These are phyloP conservation scores for Nephrotoma flavescens DNA, from an alignment of 2,888 invertebrate species.

Conservation along the genomic window DNA sequence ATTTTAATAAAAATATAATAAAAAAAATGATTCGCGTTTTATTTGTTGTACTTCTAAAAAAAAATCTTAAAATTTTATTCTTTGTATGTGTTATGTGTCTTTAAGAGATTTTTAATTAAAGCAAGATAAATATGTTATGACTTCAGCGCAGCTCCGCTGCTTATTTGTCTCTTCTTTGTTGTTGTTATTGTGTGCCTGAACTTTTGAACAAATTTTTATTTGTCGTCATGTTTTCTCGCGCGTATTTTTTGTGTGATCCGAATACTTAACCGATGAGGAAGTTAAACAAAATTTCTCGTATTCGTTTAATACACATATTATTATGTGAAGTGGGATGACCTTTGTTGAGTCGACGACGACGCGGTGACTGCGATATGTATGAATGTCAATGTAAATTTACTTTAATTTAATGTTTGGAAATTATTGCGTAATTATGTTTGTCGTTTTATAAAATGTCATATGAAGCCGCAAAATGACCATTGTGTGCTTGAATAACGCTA, in stretches of 20 bases:
- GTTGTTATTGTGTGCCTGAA: neutral
- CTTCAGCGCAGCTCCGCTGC: neutral
- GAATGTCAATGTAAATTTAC: neutral
- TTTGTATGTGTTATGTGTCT: neutral
- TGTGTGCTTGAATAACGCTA: neutral
- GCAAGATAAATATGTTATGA: neutral
- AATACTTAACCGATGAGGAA: neutral
- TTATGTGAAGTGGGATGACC: neutral
- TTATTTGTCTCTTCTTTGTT: neutral
- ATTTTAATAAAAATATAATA: neutral
- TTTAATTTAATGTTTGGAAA: neutral
- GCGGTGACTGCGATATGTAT: neutral
- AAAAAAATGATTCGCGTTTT: neutral
- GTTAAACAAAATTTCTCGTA: neutral
- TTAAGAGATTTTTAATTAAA: neutral
- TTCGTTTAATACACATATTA: neutral
- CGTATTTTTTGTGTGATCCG: neutral
- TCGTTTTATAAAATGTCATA: neutral
- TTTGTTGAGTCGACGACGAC: neutral
- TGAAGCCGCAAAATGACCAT: neutral
- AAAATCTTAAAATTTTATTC: neutral
- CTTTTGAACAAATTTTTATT: neutral
- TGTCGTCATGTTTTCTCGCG: neutral
- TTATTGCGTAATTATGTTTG: neutral
- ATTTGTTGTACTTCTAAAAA: neutral